These are phyloP conservation scores for Calephelis nemesis DNA, from an alignment of 1,140 invertebrate species.

Conservation along the genomic window DNA sequence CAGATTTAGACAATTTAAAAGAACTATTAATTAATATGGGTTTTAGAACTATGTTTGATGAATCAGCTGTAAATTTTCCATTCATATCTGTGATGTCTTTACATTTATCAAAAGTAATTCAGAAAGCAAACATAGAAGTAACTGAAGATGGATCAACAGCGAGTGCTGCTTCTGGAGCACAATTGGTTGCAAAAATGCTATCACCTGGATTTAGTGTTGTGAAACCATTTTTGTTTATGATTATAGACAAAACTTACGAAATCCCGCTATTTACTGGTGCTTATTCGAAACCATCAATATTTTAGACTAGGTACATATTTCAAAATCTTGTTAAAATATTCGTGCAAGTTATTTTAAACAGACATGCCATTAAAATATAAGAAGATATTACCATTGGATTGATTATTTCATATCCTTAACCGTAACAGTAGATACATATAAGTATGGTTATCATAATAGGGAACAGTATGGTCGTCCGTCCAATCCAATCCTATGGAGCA, in stretches of 20 bases:
- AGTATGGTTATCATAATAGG: no score
- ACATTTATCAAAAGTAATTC: slow-evolving; percentile 80
- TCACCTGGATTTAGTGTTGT: slow-evolving; percentile 63
- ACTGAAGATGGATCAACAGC: slow-evolving; percentile 86
- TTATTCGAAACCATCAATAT: slow-evolving; percentile 52
- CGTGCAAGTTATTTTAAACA: no score
- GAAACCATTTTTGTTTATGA: slow-evolving; percentile 77
- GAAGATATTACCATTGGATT: no score
- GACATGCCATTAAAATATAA: no score
- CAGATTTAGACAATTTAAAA: slow-evolving; percentile 79
- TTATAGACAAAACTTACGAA: slow-evolving; percentile 62
- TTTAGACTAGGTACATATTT: no score
- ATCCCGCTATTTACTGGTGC: slow-evolving; percentile 49
- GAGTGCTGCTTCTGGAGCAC: slow-evolving; percentile 78
- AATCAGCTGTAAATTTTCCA: slow-evolving; percentile 79
- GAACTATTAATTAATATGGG: slow-evolving; percentile 82
- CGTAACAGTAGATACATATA: no score
- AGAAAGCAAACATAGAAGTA: slow-evolving; percentile 86
- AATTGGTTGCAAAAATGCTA: slow-evolving; percentile 57
- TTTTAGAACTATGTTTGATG: slow-evolving; percentile 82
- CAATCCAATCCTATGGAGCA: no score
- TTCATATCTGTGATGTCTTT: slow-evolving; percentile 77
- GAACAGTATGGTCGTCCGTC: no score
- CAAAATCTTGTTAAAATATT: no score
- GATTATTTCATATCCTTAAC: no score